These are phyloP conservation scores for Brachionus calyciflorus DNA, from an alignment of 1,140 invertebrate species.

Conservation along the genomic window DNA sequence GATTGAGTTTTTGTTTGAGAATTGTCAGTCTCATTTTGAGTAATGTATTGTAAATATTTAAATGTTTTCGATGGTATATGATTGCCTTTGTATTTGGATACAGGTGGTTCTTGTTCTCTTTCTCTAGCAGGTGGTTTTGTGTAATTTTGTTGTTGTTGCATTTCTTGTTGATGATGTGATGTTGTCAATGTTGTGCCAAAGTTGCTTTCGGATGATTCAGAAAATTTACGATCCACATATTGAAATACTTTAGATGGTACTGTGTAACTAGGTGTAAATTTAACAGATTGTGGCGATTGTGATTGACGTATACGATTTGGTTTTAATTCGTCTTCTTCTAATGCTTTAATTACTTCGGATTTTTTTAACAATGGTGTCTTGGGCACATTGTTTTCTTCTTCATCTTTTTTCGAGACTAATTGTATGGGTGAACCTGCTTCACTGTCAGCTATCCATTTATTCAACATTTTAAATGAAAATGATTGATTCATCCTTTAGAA, in stretches of 20 bases:
- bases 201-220: background rate
- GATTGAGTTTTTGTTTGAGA: background rate
- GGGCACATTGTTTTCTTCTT: constrained; percentile 14
- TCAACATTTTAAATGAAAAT: constrained; percentile 46
- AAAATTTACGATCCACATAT: constrained; percentile 18
- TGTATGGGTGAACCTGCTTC: constrained; percentile 24
- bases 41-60: constrained; percentile 40
- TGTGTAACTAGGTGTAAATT: background rate
- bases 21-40: constrained; percentile 38
- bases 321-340: constrained; percentile 24
- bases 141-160: no score
- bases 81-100: constrained; percentile 23
- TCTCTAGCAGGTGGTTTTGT: constrained; percentile 34
- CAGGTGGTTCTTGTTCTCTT: constrained; percentile 34
- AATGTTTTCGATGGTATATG: constrained; percentile 36
- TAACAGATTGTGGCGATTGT: constrained; percentile 8
- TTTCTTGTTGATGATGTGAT: no score
- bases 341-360: constrained; percentile 37
- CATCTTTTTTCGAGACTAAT: constrained; percentile 34
- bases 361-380: background rate
- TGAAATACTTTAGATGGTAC: constrained; percentile 43
- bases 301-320: background rate
- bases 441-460: constrained; percentile 46
- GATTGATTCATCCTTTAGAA: constrained; percentile 43
- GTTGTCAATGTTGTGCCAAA: no score